Percentiles rank a stretch among this genome's conserved stretches.
These are phyloP conservation scores for Neopelma chrysocephalum DNA, from an alignment of 2,797 vertebrate species.

Conservation along the genomic window DNA sequence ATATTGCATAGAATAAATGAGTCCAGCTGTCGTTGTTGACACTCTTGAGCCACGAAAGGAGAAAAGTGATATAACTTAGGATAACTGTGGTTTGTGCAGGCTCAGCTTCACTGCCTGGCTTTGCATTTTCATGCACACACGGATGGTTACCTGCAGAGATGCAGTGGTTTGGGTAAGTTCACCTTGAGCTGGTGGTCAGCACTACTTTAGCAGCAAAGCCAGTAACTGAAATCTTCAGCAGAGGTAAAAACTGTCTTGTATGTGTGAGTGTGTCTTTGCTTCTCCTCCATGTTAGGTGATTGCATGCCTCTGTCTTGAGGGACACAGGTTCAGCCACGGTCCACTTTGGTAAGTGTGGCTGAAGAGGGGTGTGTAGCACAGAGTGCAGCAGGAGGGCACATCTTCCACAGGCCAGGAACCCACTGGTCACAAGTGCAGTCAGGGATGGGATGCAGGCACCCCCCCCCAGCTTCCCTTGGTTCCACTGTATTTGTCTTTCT, in stretches of 20 bases:
- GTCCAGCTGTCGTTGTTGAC: neutral
- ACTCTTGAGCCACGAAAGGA: neutral
- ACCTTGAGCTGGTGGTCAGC: neutral
- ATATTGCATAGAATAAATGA: neutral
- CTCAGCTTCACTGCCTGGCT: neutral
- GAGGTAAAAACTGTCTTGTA: neutral
- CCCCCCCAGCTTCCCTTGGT: neutral
- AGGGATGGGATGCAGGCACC: neutral
- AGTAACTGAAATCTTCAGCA: neutral
- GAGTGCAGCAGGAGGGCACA: neutral
- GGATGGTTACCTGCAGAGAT: neutral
- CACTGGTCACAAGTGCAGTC: neutral
- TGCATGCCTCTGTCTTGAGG: neutral
- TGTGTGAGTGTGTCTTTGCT: neutral
- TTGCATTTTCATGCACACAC: neutral
- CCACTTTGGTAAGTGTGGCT: accelerated
- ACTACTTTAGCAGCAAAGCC: neutral
- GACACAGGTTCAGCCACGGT: neutral
- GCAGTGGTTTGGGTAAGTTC: neutral
- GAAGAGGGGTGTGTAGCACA: neutral
- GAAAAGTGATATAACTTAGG: neutral
- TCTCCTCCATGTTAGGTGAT: neutral
- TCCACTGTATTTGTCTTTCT: slow-evolving; percentile 43
- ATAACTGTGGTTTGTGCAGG: neutral
- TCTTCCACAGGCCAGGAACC: neutral